Evolutionary conservation across 1,140 invertebrate genomes (phyloP), one percentile per base, ranked within the genome.

Genomic region (Papilio dardanus): DNA sequence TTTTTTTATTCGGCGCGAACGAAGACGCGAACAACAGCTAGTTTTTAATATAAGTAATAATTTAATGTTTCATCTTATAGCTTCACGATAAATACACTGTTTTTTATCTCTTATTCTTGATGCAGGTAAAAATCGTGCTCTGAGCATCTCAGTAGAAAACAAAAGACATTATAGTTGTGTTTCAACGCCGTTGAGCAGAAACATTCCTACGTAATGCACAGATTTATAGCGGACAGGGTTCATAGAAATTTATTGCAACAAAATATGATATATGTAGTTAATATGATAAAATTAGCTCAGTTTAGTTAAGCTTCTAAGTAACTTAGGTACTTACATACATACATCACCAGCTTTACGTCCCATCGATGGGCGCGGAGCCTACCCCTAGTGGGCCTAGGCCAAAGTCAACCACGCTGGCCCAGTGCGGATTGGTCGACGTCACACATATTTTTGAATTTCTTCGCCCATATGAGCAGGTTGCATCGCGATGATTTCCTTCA

Each of bases 101-200:
- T 0, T 24, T 62, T 14, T 62, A 62, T 62, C 2, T 62, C 21
- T 14, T 62, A 62, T 30, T 62, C 54, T 62, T 62, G 4, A 62
- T 62, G 54, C 24, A 62, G 21, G 54, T 62, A 62, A 62, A 28
- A 62, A 28, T 62, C 54, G 54, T 62, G 54, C 30, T 62, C 24
- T 14, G 54, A 62, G 54, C 24, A 62, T 62, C 54, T 62, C 54
- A 21, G 46, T 5, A 50, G 12, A 12, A 58, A 62, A 62, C 54
- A 62, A 62, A 62, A 62, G 54, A 62, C 54, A 28, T 28, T 62
- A 21, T 62, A 21, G 54, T 24, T 28, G 54, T 54, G 50, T 62
- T 62, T 62, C 54, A 62, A 62, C 54, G 24, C 24, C 54, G 54
- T 24, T 28, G 54, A 62, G 54, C 54, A 62, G 54, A 62, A 62